phyloP scores from a whole-genome alignment of 2,113 vertebrate species.

The Tinamus guttatus region DNA sequence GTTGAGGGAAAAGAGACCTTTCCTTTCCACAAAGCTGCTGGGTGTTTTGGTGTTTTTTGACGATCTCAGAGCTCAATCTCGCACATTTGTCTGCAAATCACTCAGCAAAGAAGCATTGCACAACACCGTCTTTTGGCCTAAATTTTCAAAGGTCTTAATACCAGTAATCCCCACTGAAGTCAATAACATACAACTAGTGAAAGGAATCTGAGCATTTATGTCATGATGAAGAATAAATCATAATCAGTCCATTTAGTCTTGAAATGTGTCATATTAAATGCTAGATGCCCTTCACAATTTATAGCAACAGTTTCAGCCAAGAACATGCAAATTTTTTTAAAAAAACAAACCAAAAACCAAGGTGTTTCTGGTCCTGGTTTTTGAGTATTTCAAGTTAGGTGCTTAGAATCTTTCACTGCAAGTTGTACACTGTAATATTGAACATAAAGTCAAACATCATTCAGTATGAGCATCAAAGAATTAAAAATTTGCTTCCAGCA shows the following conservation, averaged over 20 bases:
- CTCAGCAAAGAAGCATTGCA: not conserved
- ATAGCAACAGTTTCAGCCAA: not conserved
- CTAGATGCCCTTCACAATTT: slow-evolving; percentile 1
- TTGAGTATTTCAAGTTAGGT: slow-evolving; percentile 4
- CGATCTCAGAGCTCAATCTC: slow-evolving; percentile 5
- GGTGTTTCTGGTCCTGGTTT: not conserved
- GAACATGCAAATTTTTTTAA: not conserved
- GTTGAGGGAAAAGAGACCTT: not conserved
- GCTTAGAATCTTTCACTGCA: slow-evolving; percentile 22
- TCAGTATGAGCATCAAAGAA: not conserved
- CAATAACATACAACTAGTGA: not conserved
- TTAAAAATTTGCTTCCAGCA: not conserved
- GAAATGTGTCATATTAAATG: not conserved
- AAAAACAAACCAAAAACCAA: not conserved
- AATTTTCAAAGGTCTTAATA: not conserved
- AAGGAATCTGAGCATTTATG: not conserved
- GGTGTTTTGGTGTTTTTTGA: not conserved
- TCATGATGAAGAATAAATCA: not conserved
- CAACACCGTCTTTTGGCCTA: not conserved
- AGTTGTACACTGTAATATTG: not conserved
- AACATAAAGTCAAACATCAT: not conserved
- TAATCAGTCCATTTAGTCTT: not conserved
- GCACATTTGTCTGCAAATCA: not conserved
- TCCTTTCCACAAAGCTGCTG: not conserved
- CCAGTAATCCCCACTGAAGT: not conserved